Base-by-base conservation (phyloP, 2,888 invertebrate genomes). In the Proisotoma minuta region DNA sequence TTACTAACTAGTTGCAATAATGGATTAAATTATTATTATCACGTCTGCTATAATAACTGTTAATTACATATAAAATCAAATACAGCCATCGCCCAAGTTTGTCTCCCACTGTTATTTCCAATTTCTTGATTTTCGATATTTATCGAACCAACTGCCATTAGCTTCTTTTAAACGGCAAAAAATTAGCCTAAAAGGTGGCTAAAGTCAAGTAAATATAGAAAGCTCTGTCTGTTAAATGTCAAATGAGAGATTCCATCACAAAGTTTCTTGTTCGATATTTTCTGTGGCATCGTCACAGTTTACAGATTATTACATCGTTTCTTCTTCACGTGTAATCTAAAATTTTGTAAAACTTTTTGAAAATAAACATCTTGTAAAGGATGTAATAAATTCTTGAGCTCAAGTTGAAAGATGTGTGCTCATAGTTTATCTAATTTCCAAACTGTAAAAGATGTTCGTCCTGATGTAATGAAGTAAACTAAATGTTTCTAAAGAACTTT, bases 401-500 rank as follows among this genome's bases (percentile, higher is more conserved):
- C 34, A 34, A 10, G 15, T 34, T 34, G 15, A 8, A 10, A 10
- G 34, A 15, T 10, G 15, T 34, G 34, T 34, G 15, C 8, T 15
- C 34, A 34, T 34, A 34, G 8, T 15, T 10, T 34, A 34, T 10
- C 34, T n/a, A n/a, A n/a, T n/a, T n/a, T n/a, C n/a, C n/a, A 34
- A 34, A 10, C 34, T 34, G 34, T 34, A 10, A 34, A 8, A 34
- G 8, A 34, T 34, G 34, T 34, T n/a, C 8, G 34, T 15, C 8
- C 15, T 8, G 52, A 28, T 28, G 29, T 52, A 28, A 26, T 28
- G 29, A 52, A 52, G 28, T 26, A 52, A 52, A 52, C 52, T 28
- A 28, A 52, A 52, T 54, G 54, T 26, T 34, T 54, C 54, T 22
- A 22, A 23, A 12, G 22, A n/a, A 3, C 4, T n/a, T 18, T 26